Conservation (phyloP, 2,888 invertebrate species). For the Tillus elongatus region DNA sequence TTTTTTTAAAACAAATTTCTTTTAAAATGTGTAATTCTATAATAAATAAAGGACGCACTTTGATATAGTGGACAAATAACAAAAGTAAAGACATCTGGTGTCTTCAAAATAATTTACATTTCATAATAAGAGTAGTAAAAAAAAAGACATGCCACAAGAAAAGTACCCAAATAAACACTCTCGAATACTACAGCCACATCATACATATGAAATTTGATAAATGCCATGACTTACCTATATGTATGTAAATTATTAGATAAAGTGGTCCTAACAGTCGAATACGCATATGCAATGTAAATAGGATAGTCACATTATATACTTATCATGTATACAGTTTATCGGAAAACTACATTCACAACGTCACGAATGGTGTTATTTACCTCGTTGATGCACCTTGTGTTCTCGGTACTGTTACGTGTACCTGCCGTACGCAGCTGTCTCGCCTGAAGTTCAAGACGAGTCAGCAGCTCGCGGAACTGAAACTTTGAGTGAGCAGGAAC, state of each 20-base stretch:
- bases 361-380: conserved; percentile 65
- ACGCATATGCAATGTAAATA: conserved; percentile 10
- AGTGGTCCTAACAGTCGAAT: conserved; percentile 31
- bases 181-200: neutral
- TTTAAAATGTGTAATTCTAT: too few species aligned
- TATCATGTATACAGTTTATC: conserved; percentile 33
- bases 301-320: too few species aligned
- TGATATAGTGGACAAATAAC: too few species aligned
- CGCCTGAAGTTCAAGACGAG: conserved; percentile 60
- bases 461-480: conserved; percentile 69
- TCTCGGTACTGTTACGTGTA: conserved; percentile 59
- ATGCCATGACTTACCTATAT: conserved; percentile 33
- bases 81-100: too few species aligned
- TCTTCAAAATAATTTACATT: too few species aligned
- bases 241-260: conserved; percentile 22
- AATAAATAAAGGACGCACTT: too few species aligned
- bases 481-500: conserved; percentile 82
- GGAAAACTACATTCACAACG: conserved; percentile 60
- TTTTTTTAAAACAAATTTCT: too few species aligned
- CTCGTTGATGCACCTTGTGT: conserved; percentile 58
- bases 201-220: conserved; percentile 24
- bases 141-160: too few species aligned
- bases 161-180: neutral
- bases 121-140: too few species aligned
- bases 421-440: conserved; percentile 60